phyloP scores from a whole-genome alignment of 2,113 vertebrate species.

The Oreochromis aureus region DNA sequence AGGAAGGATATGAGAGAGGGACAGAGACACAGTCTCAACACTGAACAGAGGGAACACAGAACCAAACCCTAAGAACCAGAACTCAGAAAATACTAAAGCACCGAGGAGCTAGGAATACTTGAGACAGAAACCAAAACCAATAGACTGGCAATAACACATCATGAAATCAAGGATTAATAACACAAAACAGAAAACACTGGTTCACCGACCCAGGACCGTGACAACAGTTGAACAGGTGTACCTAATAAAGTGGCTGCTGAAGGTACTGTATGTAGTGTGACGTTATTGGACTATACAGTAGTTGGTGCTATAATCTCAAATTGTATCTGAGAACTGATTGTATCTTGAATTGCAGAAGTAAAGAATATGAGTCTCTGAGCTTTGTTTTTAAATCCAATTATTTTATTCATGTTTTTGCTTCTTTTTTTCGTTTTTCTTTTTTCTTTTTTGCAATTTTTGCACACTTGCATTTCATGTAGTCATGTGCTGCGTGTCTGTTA shows the following conservation, averaged over 20 bases:
- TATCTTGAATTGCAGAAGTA: not conserved
- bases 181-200: too few relatives aligned
- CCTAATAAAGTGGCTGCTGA: not conserved
- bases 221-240: not conserved
- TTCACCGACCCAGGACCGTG: rapidly evolving
- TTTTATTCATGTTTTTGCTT: not conserved
- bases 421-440: not conserved
- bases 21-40: not conserved
- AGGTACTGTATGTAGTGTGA: not conserved
- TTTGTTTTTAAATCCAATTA: not conserved
- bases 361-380: not conserved
- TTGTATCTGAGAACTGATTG: not conserved
- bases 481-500: not conserved
- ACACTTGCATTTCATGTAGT: not conserved
- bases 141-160: not conserved
- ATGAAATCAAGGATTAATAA: not conserved
- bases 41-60: not conserved
- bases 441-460: not conserved
- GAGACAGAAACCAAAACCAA: not conserved
- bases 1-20: not conserved
- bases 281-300: not conserved
- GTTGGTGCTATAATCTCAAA: not conserved
- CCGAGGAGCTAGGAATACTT: not conserved
- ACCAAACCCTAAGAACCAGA: not conserved
- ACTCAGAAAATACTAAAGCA: not conserved